These are phyloP conservation scores for Portunus trituberculatus DNA, from an alignment of 1,140 invertebrate genomes.

Conservation along the genomic window DNA sequence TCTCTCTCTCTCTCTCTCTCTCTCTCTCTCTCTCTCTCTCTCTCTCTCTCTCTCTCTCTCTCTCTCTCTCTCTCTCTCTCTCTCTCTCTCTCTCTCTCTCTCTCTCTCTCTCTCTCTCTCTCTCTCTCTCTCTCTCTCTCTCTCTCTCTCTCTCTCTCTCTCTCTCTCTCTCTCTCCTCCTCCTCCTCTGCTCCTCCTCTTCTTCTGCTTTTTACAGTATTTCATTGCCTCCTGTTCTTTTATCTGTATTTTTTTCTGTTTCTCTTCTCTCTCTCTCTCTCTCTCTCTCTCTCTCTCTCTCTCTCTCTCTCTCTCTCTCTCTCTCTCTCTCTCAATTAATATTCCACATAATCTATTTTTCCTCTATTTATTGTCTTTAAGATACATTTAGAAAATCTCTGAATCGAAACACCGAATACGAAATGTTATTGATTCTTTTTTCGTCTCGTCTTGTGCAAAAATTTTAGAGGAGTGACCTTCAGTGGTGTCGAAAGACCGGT, in stretches of 20 bases:
- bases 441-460: neutral
- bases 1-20: neutral
- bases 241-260: constrained; percentile 13
- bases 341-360: neutral
- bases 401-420: too few species aligned
- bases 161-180: neutral
- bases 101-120: constrained; percentile 41
- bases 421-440: neutral
- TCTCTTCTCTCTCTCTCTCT: constrained; percentile 10
- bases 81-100: too few species aligned
- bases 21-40: neutral
- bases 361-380: neutral
- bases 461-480: too few species aligned
- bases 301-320: neutral
- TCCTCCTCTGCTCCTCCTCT: neutral
- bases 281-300: constrained; percentile 20
- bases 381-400: too few species aligned
- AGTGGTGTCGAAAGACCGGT: too few species aligned
- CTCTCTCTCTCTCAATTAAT: neutral
- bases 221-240: neutral
- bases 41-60: neutral
- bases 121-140: constrained; percentile 60
- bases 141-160: constrained; percentile 40
- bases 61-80: too few species aligned
- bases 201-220: neutral